These are phyloP conservation scores for Lates japonicus DNA, from an alignment of 2,797 vertebrate genomes.

Conservation along the genomic window DNA sequence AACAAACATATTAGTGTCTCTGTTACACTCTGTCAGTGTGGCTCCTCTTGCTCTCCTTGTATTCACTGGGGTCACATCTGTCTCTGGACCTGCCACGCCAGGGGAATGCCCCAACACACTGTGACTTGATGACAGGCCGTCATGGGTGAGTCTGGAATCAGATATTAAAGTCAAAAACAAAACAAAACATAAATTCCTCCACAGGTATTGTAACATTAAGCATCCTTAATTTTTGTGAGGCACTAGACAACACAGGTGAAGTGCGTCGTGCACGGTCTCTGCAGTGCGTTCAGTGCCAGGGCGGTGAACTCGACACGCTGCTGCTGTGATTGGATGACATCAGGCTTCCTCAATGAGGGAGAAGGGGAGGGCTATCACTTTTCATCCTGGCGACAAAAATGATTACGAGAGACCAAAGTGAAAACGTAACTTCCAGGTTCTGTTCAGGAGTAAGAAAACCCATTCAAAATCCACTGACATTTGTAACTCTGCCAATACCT, in stretches of 20 bases:
- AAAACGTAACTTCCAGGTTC: not conserved
- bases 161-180: slow-evolving; percentile 13
- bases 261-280: slow-evolving; percentile 73
- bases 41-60: slow-evolving; percentile 92
- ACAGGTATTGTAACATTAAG: not conserved
- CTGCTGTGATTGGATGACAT: slow-evolving; percentile 97
- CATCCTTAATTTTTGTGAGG: not conserved
- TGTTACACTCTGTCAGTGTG: slow-evolving; percentile 94
- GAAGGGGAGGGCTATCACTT: slow-evolving; percentile 96
- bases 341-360: slow-evolving; percentile 96
- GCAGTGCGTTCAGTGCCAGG: slow-evolving; percentile 89
- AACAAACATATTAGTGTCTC: not conserved
- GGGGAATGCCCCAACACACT: slow-evolving; percentile 93
- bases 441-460: not conserved
- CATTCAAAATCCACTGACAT: not conserved
- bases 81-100: slow-evolving; percentile 90
- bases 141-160: slow-evolving; percentile 90
- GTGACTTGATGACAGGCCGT: slow-evolving; percentile 92
- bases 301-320: slow-evolving; percentile 96
- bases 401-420: not conserved
- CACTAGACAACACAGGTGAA: not conserved
- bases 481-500: no score
- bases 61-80: slow-evolving; percentile 92
- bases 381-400: slow-evolving; percentile 55
- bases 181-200: not conserved